Percentiles rank a stretch among this genome's conserved stretches.
Evolutionary conservation across 2,113 vertebrate genomes (phyloP).

Genomic region (Micronycteris hirsuta): DNA sequence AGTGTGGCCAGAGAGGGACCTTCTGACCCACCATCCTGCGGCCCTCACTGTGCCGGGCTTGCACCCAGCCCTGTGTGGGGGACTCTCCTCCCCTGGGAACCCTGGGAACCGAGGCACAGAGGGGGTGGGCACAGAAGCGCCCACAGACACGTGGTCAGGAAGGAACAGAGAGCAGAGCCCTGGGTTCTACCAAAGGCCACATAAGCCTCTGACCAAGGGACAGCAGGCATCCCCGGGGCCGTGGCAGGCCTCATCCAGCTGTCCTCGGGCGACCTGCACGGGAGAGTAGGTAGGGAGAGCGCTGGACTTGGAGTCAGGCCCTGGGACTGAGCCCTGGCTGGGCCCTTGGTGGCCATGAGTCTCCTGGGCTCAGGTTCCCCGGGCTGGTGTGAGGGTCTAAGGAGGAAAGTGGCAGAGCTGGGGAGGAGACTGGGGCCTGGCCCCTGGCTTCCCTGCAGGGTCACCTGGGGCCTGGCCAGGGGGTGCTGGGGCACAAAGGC

Average conservation of each 20-base stretch:
- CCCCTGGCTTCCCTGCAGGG: not conserved
- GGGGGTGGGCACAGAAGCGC: fast-evolving
- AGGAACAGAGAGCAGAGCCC: not conserved
- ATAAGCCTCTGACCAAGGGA: not conserved
- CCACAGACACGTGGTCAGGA: not conserved
- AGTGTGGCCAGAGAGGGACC: fast-evolving
- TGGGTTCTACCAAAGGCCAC: not conserved
- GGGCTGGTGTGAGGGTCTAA: not conserved
- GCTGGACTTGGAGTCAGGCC: not conserved
- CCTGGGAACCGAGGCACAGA: not conserved
- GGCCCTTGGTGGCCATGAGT: not conserved
- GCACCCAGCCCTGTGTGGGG: not conserved
- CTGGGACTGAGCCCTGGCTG: not conserved
- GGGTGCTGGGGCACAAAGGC: not conserved
- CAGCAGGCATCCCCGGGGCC: no score
- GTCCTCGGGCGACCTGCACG: not conserved
- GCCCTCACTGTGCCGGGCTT: not conserved
- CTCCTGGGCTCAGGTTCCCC: not conserved
- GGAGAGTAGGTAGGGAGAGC: not conserved
- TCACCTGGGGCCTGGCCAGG: not conserved
- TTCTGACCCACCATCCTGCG: not conserved
- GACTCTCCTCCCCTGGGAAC: not conserved
- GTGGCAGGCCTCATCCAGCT: not conserved
- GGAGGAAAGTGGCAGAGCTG: not conserved
- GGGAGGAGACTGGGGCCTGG: not conserved